Evolutionary conservation across 2,113 vertebrate genomes (phyloP), one percentile per base, ranked within the genome.

Genomic region (Martes martes): DNA sequence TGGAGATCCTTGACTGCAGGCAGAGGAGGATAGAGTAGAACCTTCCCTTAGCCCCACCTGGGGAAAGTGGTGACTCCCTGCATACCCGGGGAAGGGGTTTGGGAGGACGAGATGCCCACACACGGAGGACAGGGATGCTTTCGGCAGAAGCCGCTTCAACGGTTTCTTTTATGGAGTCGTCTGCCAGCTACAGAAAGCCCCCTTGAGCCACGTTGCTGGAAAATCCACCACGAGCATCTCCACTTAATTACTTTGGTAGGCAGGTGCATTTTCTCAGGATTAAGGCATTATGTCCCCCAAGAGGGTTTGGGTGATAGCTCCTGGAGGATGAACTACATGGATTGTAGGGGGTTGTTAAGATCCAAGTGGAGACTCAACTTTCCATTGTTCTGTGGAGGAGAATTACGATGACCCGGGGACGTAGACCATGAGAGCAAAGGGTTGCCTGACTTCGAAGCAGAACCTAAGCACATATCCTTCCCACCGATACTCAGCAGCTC

Each of bases 201-300:
- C 45, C 50, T 42, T 4, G 18, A 39, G 39, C 33, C 7, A 11
- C 11, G 3, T 36, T 90, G 16, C 50, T 87, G 67, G 55, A 52
- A 80, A 96, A 61, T 36, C 63, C 59, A 80, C 39, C 69, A 52
- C 63, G 39, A 96, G 57, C 42, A 57, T 86, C 47, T 85, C 65
- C 24, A n/a, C 52, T 59, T 81, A 57, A 88, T 93, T 36, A 69
- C 55, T 69, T 87, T 76, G 59, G 45, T 45, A 73, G 39, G 33
- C 52, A 93, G 50, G 89, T 67, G 26, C 11, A 23, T 67, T 87
- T 83, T 90, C 36, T 47, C 26, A 91, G 45, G 67, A 78, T 63
- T 50, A 57, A 81, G 96, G 33, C 45, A 59, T 65, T 69, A 59
- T 36, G 59, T 74, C 24, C 55, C 31, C 39, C 57, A 9, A 6